Evolutionary conservation across 2,797 vertebrate species (phyloP).

Genomic region (Ceyx erithaca): DNA sequence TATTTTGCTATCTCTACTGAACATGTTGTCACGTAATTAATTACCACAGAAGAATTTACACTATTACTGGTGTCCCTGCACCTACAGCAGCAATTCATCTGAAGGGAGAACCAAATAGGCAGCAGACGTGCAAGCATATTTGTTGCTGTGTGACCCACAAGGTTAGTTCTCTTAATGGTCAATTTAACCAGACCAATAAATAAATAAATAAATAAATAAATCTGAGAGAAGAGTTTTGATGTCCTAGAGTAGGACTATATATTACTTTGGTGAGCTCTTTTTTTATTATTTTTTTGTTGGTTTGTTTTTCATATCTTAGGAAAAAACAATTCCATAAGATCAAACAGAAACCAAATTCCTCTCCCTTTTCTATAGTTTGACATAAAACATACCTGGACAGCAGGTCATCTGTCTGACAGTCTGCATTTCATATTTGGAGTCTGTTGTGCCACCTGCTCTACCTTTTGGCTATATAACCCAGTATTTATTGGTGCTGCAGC

Average conservation of each 20-base stretch:
- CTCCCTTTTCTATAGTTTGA: background rate
- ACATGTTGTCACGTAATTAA: background rate
- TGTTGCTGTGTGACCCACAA: background rate
- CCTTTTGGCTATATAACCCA: background rate
- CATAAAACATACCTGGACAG: background rate
- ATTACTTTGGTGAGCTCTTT: background rate
- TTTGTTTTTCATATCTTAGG: background rate
- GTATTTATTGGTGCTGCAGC: background rate
- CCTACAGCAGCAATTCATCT: background rate
- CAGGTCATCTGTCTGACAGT: background rate
- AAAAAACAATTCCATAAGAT: background rate
- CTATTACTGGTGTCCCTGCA: background rate
- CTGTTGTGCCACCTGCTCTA: background rate
- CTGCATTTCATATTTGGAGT: background rate
- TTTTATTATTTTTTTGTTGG: background rate
- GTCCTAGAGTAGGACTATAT: background rate
- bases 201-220: background rate
- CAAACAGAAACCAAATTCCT: background rate
- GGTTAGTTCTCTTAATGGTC: background rate
- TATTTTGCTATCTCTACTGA: conserved; percentile 24
- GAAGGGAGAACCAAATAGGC: background rate
- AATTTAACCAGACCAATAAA: background rate
- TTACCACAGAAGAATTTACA: conserved; percentile 1
- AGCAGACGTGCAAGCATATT: background rate
- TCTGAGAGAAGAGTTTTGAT: background rate